phyloP scores from a whole-genome alignment of 2,113 vertebrate species.

The Grallaria varia region DNA sequence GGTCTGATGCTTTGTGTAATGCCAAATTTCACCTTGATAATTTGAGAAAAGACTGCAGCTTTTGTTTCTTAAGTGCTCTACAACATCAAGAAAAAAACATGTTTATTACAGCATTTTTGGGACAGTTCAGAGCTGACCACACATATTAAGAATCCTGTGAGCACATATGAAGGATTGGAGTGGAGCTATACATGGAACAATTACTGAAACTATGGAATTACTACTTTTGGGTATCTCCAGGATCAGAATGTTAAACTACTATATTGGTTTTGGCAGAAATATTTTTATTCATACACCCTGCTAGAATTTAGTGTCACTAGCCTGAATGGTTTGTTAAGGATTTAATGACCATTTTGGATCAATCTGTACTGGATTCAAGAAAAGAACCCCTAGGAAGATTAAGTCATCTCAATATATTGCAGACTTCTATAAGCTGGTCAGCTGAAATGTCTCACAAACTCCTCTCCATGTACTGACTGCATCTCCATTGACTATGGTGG shows the following conservation, averaged over 20 bases:
- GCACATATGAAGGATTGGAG: rapidly evolving
- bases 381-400: background rate
- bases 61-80: background rate
- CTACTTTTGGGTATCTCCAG: background rate
- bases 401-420: background rate
- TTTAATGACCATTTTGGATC: background rate
- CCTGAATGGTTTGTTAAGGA: background rate
- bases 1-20: background rate
- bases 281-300: background rate
- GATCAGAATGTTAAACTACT: background rate
- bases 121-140: background rate
- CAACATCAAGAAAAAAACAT: background rate
- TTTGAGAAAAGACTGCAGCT: background rate
- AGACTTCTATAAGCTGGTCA: background rate
- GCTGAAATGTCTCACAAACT: background rate
- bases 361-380: background rate
- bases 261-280: background rate
- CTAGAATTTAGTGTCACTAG: background rate
- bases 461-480: background rate
- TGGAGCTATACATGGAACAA: background rate
- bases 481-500: background rate
- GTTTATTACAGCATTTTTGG: background rate
- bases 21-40: background rate
- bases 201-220: background rate
- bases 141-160: background rate